phyloP scores from a whole-genome alignment of 2,113 vertebrate genomes.

The Phaethornis superciliosus region DNA sequence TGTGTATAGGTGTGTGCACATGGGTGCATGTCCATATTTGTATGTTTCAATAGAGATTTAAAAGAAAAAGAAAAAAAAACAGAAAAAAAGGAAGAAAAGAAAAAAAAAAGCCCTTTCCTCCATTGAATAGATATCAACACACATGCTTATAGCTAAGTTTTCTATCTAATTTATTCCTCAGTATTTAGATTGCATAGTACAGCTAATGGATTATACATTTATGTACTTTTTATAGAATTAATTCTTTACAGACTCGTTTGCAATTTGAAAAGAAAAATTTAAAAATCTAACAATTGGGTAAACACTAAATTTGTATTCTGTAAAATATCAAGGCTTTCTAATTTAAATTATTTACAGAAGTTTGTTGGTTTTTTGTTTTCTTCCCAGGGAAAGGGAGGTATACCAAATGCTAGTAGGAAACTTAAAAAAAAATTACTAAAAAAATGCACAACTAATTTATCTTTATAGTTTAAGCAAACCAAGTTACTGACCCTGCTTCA shows the following conservation, averaged over 20 bases:
- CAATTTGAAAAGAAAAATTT: slow-evolving; percentile 53
- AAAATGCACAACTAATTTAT: slow-evolving; percentile 44
- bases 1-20: not conserved
- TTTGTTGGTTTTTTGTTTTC: slow-evolving; percentile 6
- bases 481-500: not conserved
- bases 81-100: slow-evolving; percentile 48
- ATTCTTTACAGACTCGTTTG: slow-evolving; percentile 73
- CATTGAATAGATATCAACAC: slow-evolving; percentile 84
- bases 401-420: not conserved
- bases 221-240: slow-evolving; percentile 71
- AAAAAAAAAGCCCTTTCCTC: slow-evolving; percentile 71
- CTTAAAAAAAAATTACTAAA: not conserved
- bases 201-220: slow-evolving; percentile 84
- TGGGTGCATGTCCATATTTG: not conserved
- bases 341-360: slow-evolving; percentile 58
- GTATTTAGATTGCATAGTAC: slow-evolving; percentile 89
- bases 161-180: slow-evolving; percentile 91
- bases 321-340: slow-evolving; percentile 69
- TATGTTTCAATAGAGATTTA: slow-evolving; percentile 77
- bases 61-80: slow-evolving; percentile 42
- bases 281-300: slow-evolving; percentile 37
- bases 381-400: slow-evolving; percentile 15
- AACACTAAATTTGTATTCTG: slow-evolving; percentile 58
- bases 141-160: slow-evolving; percentile 84
- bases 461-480: not conserved